Base-by-base conservation (phyloP, 2,113 vertebrate genomes). In the Scophthalmus maximus region DNA sequence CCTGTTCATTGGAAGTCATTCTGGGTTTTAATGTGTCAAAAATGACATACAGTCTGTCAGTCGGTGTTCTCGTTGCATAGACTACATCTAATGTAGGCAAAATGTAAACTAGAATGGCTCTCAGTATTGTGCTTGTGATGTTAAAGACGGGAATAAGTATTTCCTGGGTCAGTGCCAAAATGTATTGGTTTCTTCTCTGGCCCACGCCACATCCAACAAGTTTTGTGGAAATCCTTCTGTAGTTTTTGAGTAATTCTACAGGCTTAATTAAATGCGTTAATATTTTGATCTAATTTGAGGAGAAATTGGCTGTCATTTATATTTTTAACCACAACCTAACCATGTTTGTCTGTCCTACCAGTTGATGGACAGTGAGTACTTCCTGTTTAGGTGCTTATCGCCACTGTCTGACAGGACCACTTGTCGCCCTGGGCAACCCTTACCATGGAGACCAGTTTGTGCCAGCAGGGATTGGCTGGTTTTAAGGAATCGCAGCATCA, bases 361-460 rank as follows among this genome's bases (percentile, higher is more conserved):
- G 40, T 14, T 70, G 67, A 64, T 3, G 36, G 68, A 52, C 32
- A 47, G 46, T 10, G 50, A 17, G 36, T 50, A 53, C 47, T 23
- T 73, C 68, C 64, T 30, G 42, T 74, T 12, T n/a, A n/a, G 47
- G 47, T 57, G 60, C 59, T 83, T 69, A 59, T 79, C 63, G 72
- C 25, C 29, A 6, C 56, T 44, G 75, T 58, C 71, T 79, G 78
- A 73, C 62, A 40, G 82, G 76, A 47, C 55, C 60, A 60, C 55
- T 71, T 75, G 76, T 90, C 68, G 42, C 87, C 76, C 42, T 10
- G 20, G 84, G 85, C 84, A 85, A 88, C 82, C 74, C 36, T 85
- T 79, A 59, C 85, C 72, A 79, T 74, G 73, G 81, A 85, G 73
- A 88, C 78, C 59, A 38, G 64, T 62, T 56, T 44, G 11, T 58